phyloP scores from a whole-genome alignment of 2,797 vertebrate species.

The Poeciliopsis gracilis region DNA sequence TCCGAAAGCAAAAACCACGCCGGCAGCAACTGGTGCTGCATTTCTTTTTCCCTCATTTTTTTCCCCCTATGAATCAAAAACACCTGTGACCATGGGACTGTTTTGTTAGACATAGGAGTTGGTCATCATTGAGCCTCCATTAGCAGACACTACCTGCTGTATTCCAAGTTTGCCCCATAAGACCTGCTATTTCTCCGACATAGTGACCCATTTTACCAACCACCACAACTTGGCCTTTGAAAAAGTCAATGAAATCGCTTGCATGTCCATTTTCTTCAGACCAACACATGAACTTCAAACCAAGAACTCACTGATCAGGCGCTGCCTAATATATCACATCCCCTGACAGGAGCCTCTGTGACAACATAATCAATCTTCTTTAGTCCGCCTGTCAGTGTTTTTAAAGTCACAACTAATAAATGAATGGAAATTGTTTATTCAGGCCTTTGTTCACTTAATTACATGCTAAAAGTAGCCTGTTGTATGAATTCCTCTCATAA shows the following conservation, averaged over 20 bases:
- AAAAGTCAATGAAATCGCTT: not conserved
- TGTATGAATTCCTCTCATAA: not conserved
- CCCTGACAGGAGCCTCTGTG: constrained; percentile 1
- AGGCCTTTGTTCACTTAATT: not conserved
- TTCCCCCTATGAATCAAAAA: not conserved
- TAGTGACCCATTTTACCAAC: not conserved
- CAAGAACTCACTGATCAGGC: not conserved
- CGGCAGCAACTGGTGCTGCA: not conserved
- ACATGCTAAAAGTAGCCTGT: not conserved
- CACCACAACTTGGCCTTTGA: not conserved
- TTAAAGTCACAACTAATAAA: constrained; percentile 7
- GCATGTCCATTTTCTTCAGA: not conserved
- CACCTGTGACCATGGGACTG: not conserved
- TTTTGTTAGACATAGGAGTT: not conserved
- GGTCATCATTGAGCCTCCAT: not conserved
- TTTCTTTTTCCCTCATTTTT: not conserved
- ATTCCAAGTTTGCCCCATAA: not conserved
- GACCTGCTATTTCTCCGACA: not conserved
- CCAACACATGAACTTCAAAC: not conserved
- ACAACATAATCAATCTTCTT: constrained; percentile 11
- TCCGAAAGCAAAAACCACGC: not conserved
- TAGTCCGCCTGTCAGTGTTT: constrained; percentile 6
- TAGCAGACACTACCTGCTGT: not conserved
- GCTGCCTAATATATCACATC: constrained; percentile 9
- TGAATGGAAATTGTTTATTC: not conserved